A percentile compares a stretch with the other conserved stretches of the same genome.
phyloP scores from a whole-genome alignment of 2,797 vertebrate genomes.

The Scolopax bukidnonensis region DNA sequence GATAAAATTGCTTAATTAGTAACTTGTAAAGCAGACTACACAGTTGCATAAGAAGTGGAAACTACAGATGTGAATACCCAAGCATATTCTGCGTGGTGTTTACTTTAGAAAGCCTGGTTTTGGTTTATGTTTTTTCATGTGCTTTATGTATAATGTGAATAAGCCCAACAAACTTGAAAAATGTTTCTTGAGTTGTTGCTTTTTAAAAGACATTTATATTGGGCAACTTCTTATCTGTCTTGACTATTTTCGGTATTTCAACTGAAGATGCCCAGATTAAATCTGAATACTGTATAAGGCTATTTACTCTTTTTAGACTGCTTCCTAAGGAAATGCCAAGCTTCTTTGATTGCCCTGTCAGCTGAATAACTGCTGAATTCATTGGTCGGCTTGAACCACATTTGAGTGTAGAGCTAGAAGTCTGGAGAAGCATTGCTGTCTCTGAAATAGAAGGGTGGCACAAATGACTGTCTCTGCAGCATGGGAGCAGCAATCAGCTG shows the following conservation, averaged over 20 bases:
- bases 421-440: not conserved
- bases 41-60: not conserved
- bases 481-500: not conserved
- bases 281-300: constrained; percentile 8
- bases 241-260: not conserved
- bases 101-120: not conserved
- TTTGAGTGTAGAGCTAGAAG: not conserved
- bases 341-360: not conserved
- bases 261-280: constrained; percentile 4
- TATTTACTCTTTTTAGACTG: not conserved
- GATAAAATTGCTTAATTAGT: not conserved
- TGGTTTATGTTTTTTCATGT: not conserved
- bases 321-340: constrained; percentile 41
- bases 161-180: not conserved
- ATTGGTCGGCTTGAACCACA: not conserved
- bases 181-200: not conserved
- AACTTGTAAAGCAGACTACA: not conserved
- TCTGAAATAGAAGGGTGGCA: not conserved
- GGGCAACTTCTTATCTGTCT: constrained; percentile 26
- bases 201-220: constrained; percentile 21
- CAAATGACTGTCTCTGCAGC: not conserved
- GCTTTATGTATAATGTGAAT: not conserved
- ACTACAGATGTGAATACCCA: not conserved
- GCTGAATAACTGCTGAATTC: constrained; percentile 16
- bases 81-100: not conserved